Percentiles rank a stretch among this genome's conserved stretches.
These are phyloP conservation scores for Cistogaster globosa DNA, from an alignment of 2,888 invertebrate genomes.

Conservation along the genomic window DNA sequence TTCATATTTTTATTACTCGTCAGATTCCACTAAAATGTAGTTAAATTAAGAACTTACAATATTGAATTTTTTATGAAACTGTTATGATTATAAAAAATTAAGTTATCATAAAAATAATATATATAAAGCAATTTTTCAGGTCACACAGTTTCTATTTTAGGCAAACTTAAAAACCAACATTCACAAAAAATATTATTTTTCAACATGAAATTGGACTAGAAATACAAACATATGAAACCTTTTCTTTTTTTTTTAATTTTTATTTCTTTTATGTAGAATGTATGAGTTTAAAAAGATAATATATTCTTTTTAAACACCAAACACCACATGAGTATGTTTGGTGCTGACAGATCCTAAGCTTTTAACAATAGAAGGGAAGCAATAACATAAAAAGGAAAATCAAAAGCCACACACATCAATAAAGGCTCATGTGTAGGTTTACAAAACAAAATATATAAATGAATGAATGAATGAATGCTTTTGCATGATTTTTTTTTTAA, in stretches of 20 bases:
- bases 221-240: neutral
- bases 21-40: too few species aligned
- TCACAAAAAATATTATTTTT: neutral
- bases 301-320: conserved; percentile 27
- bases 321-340: conserved; percentile 61
- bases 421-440: conserved; percentile 51
- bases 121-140: too few species aligned
- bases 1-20: too few species aligned
- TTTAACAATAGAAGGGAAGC: conserved; percentile 61
- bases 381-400: conserved; percentile 62
- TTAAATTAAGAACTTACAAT: too few species aligned
- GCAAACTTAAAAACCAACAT: too few species aligned
- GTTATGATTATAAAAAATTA: too few species aligned
- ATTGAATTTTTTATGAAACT: too few species aligned
- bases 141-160: too few species aligned
- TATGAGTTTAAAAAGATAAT: neutral
- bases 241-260: neutral
- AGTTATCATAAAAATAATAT: too few species aligned
- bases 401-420: conserved; percentile 61
- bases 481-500: conserved; percentile 40
- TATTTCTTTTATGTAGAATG: neutral
- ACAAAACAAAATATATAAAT: conserved; percentile 24
- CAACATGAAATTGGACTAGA: neutral
- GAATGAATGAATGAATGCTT: conserved; percentile 39
- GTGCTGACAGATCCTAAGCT: conserved; percentile 68